These are phyloP conservation scores for Barbus barbus DNA, from an alignment of 2,113 vertebrate genomes.

Conservation along the genomic window DNA sequence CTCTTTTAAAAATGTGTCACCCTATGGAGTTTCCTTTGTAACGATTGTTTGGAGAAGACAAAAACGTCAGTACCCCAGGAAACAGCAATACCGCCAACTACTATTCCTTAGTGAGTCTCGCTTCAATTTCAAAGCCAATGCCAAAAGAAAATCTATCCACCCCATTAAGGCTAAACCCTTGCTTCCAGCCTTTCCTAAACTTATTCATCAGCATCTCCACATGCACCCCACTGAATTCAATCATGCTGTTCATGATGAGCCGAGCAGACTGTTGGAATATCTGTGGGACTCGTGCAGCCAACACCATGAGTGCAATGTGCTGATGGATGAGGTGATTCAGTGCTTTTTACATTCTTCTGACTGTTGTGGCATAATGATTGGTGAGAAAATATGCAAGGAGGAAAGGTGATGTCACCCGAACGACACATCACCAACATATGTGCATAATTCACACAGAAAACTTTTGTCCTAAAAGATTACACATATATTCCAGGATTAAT, in stretches of 20 bases:
- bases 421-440: not conserved
- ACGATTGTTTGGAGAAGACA: not conserved
- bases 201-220: slow-evolving; percentile 11
- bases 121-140: slow-evolving; percentile 9
- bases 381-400: not conserved
- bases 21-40: not conserved
- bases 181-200: not conserved
- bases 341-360: not conserved
- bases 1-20: not conserved
- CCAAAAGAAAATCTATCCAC: slow-evolving; percentile 18
- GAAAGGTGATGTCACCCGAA: not conserved
- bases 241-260: not conserved
- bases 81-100: not conserved
- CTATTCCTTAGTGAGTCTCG: not conserved
- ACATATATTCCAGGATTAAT: not conserved
- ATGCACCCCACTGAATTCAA: not conserved
- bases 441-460: not conserved
- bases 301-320: not conserved
- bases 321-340: not conserved
- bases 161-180: not conserved
- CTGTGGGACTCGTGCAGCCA: not conserved
- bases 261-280: not conserved
- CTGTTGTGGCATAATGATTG: not conserved
- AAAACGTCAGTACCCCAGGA: not conserved
- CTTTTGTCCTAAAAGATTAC: not conserved